phyloP scores from a whole-genome alignment of 2,113 vertebrate species.

The Parus major region DNA sequence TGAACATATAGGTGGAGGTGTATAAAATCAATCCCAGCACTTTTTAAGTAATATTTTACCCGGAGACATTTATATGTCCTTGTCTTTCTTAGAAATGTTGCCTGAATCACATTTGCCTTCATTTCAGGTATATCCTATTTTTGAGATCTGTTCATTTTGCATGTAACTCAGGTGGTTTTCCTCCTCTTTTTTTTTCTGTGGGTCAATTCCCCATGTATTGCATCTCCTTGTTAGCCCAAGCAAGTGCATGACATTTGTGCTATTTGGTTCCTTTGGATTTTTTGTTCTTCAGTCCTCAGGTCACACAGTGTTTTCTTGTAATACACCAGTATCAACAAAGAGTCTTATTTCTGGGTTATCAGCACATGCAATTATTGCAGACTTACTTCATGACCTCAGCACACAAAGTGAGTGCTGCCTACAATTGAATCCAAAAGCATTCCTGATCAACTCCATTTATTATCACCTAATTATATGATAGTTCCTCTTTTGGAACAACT shows the following conservation, averaged over 20 bases:
- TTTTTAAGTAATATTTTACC: neutral
- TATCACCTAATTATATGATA: neutral
- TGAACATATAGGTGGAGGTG: neutral
- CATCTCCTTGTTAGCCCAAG: neutral
- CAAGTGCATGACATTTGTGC: neutral
- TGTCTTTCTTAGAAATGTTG: neutral
- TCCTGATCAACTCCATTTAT: neutral
- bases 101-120: neutral
- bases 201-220: neutral
- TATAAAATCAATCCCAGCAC: neutral
- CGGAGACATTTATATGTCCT: neutral
- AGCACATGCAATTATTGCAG: neutral
- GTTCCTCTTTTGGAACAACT: neutral
- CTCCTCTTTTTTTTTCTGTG: neutral
- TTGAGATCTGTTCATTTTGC: neutral
- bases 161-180: neutral
- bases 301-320: neutral
- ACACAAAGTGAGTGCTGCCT: neutral
- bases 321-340: neutral
- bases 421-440: neutral
- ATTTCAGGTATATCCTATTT: neutral
- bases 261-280: neutral
- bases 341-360: neutral
- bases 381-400: neutral
- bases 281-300: neutral